Evolutionary conservation across 2,797 vertebrate species (phyloP), one percentile per base, ranked within the genome.

Genomic region (Babyrousa celebensis): DNA sequence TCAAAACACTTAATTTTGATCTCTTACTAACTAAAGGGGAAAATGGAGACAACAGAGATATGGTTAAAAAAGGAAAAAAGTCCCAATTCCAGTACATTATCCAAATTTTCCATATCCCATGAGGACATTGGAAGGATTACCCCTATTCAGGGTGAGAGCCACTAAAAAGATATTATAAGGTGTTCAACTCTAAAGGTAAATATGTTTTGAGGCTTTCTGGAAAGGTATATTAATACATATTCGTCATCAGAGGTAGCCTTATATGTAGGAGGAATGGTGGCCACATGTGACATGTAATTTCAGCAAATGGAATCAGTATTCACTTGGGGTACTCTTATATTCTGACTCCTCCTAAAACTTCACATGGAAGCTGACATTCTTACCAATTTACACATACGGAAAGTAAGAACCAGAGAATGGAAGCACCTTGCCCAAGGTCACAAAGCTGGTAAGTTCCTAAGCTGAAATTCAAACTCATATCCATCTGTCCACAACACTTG

Each of bases 1-100:
- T 98, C 96, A 96, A 90, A 97, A 98, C 86, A 97, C 98, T 98
- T 99, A 98, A 98, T 98, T 98, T 97, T 96, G 96, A 98, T 97
- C 97, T 91, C 95, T 97, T 90, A 97, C 97, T 97, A 97, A 95
- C 75, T 97, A 96, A 97, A 93, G 79, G 94, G 96, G 96, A 75
- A 90, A 91, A 95, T 96, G 91, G 96, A 95, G 86, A 96, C 94
- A 98, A 94, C 70, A 93, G 71, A n/a, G 79, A 83, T 97, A 97
- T 92, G 77, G 92, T 89, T 96, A 95, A 58, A 67, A 96, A 97
- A 75, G 56, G 27, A 27, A 36, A 65, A 58, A 85, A 97, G 85
- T 93, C 88, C 96, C 97, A 97, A 93, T 98, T 95, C 95, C 95
- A 95, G 68, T 98, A 96, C 96, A 97, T 96, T 96, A 89, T 88